Evolutionary conservation across 2,113 vertebrate genomes (phyloP), one percentile per base, ranked within the genome.

Genomic region (Euleptes europaea): DNA sequence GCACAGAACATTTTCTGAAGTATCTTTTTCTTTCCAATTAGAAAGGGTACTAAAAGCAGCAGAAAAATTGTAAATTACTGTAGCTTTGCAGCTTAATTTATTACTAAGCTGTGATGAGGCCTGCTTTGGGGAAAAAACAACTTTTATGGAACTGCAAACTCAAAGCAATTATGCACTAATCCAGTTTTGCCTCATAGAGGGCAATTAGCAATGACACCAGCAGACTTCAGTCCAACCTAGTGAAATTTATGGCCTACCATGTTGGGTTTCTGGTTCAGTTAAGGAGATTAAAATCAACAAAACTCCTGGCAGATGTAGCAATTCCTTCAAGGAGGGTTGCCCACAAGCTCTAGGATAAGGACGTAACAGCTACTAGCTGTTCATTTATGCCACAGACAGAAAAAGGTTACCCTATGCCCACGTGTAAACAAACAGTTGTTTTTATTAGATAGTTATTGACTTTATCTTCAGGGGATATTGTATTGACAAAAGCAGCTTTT

Each of bases 221-320:
- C 86, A 94, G 93, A 90, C 90, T 93, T 88, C 70, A 88, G 0
- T 1, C 84, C 93, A 92, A 95, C 91, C 93, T 91, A 74, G 31
- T 79, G 84, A 94, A 91, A 95, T 95, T 95, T 95, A 95, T 93
- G 87, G 91, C 74, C 88, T 83, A 80, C 86, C 90, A 88, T 8
- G 85, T 72, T 78, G 88, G 86, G 89, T 76, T 80, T 89, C 26
- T 78, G 84, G 88, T 83, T 92, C 90, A 94, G 88, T 71, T 73
- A 87, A 57, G 75, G 31, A 94, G 94, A 94, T 94, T 94, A 94
- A 90, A 88, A 93, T 94, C 93, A 92, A 90, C 92, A 90, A 88
- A 95, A 91, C 91, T 93, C 94, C 94, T 93, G 92, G 91, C 85
- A 92, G 85, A 89, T 44, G 15, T 72, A 86, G 88, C 90, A 85